These are phyloP conservation scores for Clarias magur DNA, from an alignment of 2,113 vertebrate species.

Conservation along the genomic window DNA sequence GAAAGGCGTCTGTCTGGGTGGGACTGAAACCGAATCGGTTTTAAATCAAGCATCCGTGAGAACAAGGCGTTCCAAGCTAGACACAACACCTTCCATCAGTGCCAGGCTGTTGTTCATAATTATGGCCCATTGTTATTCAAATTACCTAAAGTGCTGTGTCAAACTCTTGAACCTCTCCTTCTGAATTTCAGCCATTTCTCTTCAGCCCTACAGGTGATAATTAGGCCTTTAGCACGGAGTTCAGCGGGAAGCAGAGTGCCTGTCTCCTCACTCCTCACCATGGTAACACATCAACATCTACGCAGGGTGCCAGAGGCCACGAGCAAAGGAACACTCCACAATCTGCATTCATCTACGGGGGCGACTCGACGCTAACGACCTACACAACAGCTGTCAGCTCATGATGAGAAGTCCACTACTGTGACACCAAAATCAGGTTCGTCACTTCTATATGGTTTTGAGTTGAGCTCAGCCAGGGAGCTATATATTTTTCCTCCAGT, in stretches of 20 bases:
- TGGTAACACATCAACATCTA: conserved; percentile 69
- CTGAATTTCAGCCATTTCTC: conserved; percentile 62
- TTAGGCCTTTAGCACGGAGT: conserved; percentile 69
- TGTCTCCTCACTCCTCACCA: conserved; percentile 62
- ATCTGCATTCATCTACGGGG: conserved; percentile 58
- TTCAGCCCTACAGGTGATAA: conserved; percentile 66
- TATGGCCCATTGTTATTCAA: conserved; percentile 72
- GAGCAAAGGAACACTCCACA: conserved; percentile 50
- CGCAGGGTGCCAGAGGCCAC: conserved; percentile 49
- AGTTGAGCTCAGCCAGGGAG: conserved; percentile 16
- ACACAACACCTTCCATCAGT: conserved; percentile 54
- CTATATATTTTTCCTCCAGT: not conserved
- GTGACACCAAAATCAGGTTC: conserved; percentile 29
- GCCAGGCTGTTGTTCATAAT: conserved; percentile 66
- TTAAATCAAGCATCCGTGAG: conserved; percentile 40
- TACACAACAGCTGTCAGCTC: conserved; percentile 49
- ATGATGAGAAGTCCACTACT: conserved; percentile 18
- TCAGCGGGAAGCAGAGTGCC: conserved; percentile 57
- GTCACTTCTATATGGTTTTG: conserved; percentile 25
- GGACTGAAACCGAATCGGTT: conserved; percentile 50
- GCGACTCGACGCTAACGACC: conserved; percentile 50
- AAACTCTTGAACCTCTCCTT: conserved; percentile 69
- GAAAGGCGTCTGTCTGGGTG: conserved; percentile 46
- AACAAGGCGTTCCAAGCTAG: conserved; percentile 40
- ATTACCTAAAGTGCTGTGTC: conserved; percentile 68